Conservation (phyloP, 2,888 invertebrate species). For the Caenorhabditis parvicauda region DNA sequence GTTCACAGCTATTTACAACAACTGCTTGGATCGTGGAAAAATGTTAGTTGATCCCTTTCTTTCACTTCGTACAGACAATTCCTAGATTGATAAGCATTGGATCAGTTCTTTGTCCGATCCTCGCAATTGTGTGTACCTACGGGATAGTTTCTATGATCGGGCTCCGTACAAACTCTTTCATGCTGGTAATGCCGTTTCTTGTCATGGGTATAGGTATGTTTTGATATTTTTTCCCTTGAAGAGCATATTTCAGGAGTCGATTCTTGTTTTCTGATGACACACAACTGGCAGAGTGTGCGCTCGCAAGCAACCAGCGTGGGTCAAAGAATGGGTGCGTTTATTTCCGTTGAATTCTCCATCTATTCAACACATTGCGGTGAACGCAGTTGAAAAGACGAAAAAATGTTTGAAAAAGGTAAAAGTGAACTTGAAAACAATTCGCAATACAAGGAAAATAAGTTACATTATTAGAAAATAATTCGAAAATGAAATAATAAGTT, state of each 20-base stretch:
- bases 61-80: too few species aligned
- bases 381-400: too few species aligned
- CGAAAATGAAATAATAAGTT: too few species aligned
- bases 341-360: background rate
- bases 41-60: slow-evolving; percentile 17
- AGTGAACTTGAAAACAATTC: too few species aligned
- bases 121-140: slow-evolving; percentile 58
- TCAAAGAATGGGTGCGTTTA: slow-evolving; percentile 27
- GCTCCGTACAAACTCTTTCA: slow-evolving; percentile 56
- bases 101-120: slow-evolving; percentile 52
- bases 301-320: slow-evolving; percentile 35
- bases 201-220: slow-evolving; percentile 59
- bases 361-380: background rate
- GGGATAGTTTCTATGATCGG: slow-evolving; percentile 50
- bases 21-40: slow-evolving; percentile 49
- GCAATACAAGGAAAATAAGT: too few species aligned
- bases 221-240: background rate
- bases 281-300: slow-evolving; percentile 54
- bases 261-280: slow-evolving; percentile 57
- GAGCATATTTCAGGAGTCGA: slow-evolving; percentile 46
- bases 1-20: slow-evolving; percentile 47
- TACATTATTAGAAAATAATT: too few species aligned
- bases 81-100: slow-evolving; percentile 41
- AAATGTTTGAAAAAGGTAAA: too few species aligned
- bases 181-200: slow-evolving; percentile 60